Conservation (phyloP, 2,797 vertebrate species). For the Tokudaia tokunoshimensis region DNA sequence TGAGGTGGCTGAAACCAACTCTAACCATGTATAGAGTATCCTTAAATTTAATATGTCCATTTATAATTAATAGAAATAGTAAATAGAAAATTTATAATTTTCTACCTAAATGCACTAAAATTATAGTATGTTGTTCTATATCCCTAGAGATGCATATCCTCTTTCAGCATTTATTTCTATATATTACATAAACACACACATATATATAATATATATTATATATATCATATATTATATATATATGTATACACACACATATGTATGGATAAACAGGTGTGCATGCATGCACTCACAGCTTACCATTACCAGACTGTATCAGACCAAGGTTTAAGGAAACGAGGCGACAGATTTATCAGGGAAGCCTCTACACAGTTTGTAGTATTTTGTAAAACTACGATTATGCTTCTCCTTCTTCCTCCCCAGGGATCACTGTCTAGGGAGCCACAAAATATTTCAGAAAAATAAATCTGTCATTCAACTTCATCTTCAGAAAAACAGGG, state of each 20-base stretch:
- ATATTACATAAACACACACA: not conserved
- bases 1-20: not conserved
- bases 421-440: conserved; percentile 80
- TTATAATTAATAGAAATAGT: not conserved
- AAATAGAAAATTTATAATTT: conserved; percentile 24
- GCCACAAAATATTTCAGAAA: conserved; percentile 85
- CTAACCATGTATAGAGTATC: not conserved
- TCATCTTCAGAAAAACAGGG: conserved; percentile 49
- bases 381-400: not conserved
- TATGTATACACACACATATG: no score
- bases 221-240: no score
- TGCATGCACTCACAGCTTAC: not conserved
- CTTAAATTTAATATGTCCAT: not conserved
- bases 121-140: not conserved
- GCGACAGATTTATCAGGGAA: not conserved
- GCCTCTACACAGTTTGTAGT: not conserved
- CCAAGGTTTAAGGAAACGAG: not conserved
- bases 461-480: conserved; percentile 80
- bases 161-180: not conserved
- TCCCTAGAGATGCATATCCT: not conserved
- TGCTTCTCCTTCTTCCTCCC: conserved; percentile 63
- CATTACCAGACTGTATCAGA: not conserved
- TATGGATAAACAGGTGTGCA: not conserved
- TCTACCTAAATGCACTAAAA: not conserved
- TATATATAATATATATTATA: not conserved